Base-by-base conservation (phyloP, 2,888 invertebrate genomes). In the Brachyptera putata region DNA sequence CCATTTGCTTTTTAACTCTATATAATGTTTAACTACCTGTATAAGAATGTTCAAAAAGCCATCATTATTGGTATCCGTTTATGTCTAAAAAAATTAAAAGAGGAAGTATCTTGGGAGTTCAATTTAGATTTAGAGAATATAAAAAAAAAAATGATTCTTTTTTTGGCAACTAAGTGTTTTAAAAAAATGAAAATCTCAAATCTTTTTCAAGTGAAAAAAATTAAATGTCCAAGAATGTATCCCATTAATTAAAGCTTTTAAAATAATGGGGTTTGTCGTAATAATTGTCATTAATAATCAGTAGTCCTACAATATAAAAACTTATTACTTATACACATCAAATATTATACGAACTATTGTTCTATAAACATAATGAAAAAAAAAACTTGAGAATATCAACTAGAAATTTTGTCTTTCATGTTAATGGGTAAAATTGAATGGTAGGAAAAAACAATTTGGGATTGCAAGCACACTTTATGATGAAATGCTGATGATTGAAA, bases 61-160 rank as follows among this genome's bases (percentile, higher is more conserved):
- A n/a, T n/a, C n/a, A n/a, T n/a, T n/a, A n/a, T n/a, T n/a, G n/a
- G n/a, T n/a, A n/a, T n/a, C n/a, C n/a, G n/a, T n/a, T n/a, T n/a
- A n/a, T n/a, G n/a, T n/a, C n/a, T n/a, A n/a, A n/a, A n/a, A n/a
- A n/a, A n/a, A n/a, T 16, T 16, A 18, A 11, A 18, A 43, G 21
- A 21, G 11, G 43, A 43, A 18, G 43, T 43, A 2, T 43, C 43
- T 43, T 43, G 43, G 43, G 16, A 21, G 21, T 43, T 18, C 16
- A 43, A 43, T 43, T 43, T 43, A 43, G 43, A 43, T 43, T 16
- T 43, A 43, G 43, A 3, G 43, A 30, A 7, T 7, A n/a, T n/a
- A n/a, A n/a, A n/a, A n/a, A n/a, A n/a, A n/a, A n/a, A n/a, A n/a
- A n/a, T n/a, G n/a, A n/a, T n/a, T n/a, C n/a, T n/a, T n/a, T n/a